phyloP scores from a whole-genome alignment of 53 echinoderm and acorn worm genomes.

The Astropecten irregularis region DNA sequence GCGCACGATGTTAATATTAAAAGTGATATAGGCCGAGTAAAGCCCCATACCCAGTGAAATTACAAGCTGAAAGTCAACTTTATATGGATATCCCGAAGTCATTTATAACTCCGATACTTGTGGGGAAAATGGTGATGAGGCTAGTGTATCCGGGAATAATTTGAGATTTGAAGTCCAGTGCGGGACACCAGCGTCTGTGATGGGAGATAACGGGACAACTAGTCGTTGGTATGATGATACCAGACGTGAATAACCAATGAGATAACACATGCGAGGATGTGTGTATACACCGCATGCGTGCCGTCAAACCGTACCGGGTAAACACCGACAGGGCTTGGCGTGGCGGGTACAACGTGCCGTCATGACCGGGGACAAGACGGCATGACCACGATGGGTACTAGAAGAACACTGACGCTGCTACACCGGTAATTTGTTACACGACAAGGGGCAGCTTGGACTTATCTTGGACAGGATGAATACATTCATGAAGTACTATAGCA shows the following conservation, averaged over 20 bases:
- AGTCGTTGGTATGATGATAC: not conserved
- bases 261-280: too few species aligned
- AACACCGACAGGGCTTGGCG: too few species aligned
- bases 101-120: slow-evolving; percentile 39
- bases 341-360: too few species aligned
- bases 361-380: too few species aligned
- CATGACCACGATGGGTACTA: too few species aligned
- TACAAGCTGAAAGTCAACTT: not conserved
- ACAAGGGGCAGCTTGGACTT: slow-evolving; percentile 6
- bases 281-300: too few species aligned
- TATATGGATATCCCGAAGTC: slow-evolving; percentile 3
- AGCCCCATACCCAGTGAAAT: not conserved
- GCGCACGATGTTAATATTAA: not conserved
- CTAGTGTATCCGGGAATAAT: slow-evolving; percentile 27
- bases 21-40: not conserved
- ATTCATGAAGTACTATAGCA: slow-evolving; percentile 45
- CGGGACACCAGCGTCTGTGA: slow-evolving; percentile 5
- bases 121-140: slow-evolving; percentile 13
- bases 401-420: not conserved
- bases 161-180: slow-evolving; percentile 33
- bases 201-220: slow-evolving; percentile 18
- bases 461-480: slow-evolving; percentile 22
- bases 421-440: slow-evolving; percentile 50
- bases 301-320: too few species aligned
- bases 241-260: slow-evolving; percentile 36